Percentiles rank a stretch among this genome's conserved stretches.
Evolutionary conservation across 2,797 vertebrate genomes (phyloP).

Genomic region (Sebastes steindachneri): DNA sequence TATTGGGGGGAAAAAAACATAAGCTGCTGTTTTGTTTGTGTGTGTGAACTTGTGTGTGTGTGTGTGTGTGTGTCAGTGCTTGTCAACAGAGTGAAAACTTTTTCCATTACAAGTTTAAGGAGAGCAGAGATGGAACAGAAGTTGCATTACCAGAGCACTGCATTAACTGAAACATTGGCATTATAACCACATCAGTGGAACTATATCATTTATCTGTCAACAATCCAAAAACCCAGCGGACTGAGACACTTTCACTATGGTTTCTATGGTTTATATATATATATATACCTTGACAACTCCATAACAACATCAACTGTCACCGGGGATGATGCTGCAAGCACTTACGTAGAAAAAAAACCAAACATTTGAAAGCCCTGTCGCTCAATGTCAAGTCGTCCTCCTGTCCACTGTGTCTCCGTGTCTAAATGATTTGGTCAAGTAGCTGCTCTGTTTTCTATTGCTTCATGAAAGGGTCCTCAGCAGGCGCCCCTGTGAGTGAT

Average conservation of each 20-base stretch:
- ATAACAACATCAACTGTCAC: conserved; percentile 59
- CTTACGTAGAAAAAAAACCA: not conserved
- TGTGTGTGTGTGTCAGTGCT: not conserved
- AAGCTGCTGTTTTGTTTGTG: not conserved
- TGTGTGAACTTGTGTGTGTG: not conserved
- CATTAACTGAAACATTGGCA: conserved; percentile 50
- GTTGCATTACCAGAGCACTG: conserved; percentile 40
- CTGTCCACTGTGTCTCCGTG: conserved; percentile 36
- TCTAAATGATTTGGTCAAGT: conserved; percentile 66
- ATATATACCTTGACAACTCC: conserved; percentile 40
- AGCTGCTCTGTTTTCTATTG: conserved; percentile 47
- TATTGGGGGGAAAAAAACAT: not conserved
- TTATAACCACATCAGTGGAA: conserved; percentile 49
- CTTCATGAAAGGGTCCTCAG: conserved; percentile 46
- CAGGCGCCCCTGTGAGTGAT: conserved; percentile 50
- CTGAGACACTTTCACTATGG: conserved; percentile 3
- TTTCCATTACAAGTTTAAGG: conserved; percentile 61
- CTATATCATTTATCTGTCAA: conserved; percentile 70
- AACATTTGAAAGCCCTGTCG: conserved; percentile 23
- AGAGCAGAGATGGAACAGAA: conserved; percentile 27
- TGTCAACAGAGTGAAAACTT: conserved; percentile 42
- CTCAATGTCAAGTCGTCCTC: conserved; percentile 55
- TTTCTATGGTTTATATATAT: conserved; percentile 10
- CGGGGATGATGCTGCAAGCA: conserved; percentile 6
- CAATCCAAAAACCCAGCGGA: conserved; percentile 9